These are phyloP conservation scores for Rhinichthys klamathensis DNA, from an alignment of 2,113 vertebrate genomes.

Conservation along the genomic window DNA sequence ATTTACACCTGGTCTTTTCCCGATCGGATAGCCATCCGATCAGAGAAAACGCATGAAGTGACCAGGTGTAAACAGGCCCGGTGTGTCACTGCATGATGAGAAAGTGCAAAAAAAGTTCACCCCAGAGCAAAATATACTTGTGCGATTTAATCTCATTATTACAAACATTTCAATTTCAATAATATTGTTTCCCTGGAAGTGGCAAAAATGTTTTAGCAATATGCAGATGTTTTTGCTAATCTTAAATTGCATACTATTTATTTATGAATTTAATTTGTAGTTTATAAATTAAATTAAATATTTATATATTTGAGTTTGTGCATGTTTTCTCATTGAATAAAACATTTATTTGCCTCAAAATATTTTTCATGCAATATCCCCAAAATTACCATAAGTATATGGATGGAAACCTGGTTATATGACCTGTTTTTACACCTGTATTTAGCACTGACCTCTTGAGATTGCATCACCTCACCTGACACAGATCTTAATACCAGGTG, in stretches of 20 bases:
- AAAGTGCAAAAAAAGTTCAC: background rate
- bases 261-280: too few species aligned
- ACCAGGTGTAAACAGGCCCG: too few species aligned
- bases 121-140: background rate
- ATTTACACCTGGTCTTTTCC: too few species aligned
- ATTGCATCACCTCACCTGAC: background rate
- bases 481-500: background rate
- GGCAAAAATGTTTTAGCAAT: too few species aligned
- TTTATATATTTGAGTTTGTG: background rate
- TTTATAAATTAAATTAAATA: background rate
- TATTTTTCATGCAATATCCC: background rate
- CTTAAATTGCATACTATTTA: too few species aligned
- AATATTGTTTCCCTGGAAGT: background rate
- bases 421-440: background rate
- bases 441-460: background rate
- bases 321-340: background rate
- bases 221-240: too few species aligned
- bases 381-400: background rate
- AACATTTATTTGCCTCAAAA: background rate
- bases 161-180: background rate
- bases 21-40: too few species aligned
- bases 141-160: background rate
- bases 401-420: background rate
- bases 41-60: too few species aligned
- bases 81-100: too few species aligned